A percentile compares a stretch with the other conserved stretches of the same genome.
Evolutionary conservation across 2,888 invertebrate genomes (phyloP).

Genomic region (Campoplex nolae): DNA sequence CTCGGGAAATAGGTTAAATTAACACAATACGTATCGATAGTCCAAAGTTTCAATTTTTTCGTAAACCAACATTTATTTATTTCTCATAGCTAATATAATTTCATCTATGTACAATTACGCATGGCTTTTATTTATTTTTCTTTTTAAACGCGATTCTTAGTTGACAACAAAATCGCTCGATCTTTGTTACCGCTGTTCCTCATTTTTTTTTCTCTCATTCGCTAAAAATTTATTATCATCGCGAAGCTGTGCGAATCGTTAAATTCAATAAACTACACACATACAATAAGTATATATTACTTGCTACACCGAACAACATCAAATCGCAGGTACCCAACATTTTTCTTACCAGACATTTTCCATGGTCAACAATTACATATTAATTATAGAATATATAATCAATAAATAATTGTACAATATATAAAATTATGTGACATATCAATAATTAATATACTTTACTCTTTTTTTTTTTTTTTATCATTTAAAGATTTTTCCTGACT

Average conservation of each 20-base stretch:
- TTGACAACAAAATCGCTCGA: constrained; percentile 5
- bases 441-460: constrained; percentile 18
- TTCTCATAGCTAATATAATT: constrained; percentile 70
- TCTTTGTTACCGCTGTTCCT: not conserved
- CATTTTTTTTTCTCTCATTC: not conserved
- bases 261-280: constrained; percentile 34
- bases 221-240: constrained; percentile 19
- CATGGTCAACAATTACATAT: constrained; percentile 27
- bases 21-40: not conserved
- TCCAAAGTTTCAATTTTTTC: constrained; percentile 47
- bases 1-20: not conserved
- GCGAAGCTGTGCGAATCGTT: constrained; percentile 44
- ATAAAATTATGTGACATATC: constrained; percentile 36
- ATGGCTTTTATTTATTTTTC: constrained; percentile 58
- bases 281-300: constrained; percentile 41
- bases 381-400: constrained; percentile 41
- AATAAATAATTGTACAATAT: constrained; percentile 39
- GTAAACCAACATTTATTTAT: constrained; percentile 78
- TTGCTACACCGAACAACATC: constrained; percentile 38
- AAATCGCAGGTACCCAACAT: constrained; percentile 54
- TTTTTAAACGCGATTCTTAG: constrained; percentile 4
- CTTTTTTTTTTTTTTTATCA: not conserved
- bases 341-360: not conserved
- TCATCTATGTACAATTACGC: constrained; percentile 76
- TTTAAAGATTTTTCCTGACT: constrained; percentile 1